Conservation (phyloP, 2,797 vertebrate genomes). For the Lophotriccus pileatus region DNA sequence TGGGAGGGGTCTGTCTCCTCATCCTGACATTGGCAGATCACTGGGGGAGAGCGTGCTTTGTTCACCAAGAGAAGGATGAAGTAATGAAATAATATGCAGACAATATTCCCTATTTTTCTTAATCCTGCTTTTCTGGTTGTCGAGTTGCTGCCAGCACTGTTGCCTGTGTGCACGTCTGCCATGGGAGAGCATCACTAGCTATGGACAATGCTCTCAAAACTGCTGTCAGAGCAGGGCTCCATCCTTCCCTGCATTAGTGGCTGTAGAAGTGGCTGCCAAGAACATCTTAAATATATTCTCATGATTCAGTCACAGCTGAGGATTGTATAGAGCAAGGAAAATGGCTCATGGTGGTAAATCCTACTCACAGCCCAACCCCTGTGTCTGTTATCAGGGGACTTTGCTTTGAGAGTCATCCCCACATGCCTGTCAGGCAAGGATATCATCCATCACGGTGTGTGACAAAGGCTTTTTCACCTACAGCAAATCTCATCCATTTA, state of each 20-base stretch:
- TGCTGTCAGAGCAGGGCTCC: not conserved
- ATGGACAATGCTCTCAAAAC: not conserved
- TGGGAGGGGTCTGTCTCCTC: not conserved
- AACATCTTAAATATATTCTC: not conserved
- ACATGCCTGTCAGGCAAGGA: not conserved
- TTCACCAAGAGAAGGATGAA: not conserved
- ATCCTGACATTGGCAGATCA: fast-evolving
- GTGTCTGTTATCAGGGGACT: not conserved
- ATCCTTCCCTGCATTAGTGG: not conserved
- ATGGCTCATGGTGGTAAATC: not conserved
- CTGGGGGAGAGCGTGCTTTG: not conserved
- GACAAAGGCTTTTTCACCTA: not conserved
- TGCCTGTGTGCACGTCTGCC: not conserved
- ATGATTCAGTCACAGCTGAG: not conserved
- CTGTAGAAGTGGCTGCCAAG: not conserved
- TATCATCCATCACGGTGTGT: not conserved
- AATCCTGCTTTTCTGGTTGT: not conserved
- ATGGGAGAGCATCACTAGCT: not conserved
- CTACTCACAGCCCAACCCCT: not conserved
- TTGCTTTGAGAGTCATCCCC: not conserved
- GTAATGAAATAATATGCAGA: not conserved
- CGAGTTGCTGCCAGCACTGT: fast-evolving
- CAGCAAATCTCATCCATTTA: not conserved
- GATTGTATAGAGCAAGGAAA: not conserved
- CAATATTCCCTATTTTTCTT: not conserved